Evolutionary conservation across 2,113 vertebrate genomes (phyloP).

Genomic region (Papio anubis): DNA sequence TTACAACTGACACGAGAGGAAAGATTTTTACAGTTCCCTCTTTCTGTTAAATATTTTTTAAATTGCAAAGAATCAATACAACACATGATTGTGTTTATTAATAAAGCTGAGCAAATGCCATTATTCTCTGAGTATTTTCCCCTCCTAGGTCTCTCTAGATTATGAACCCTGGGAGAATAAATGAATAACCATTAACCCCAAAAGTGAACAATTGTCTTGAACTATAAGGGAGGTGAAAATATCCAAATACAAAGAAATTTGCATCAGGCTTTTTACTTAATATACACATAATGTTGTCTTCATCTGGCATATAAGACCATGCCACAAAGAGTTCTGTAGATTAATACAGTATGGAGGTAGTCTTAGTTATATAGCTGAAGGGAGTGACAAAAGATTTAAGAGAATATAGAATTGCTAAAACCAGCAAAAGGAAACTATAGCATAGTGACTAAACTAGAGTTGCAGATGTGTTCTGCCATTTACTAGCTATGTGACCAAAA

Average conservation of each 20-base stretch:
- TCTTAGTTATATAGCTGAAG: neutral
- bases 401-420: constrained; percentile 15
- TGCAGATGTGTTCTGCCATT: neutral
- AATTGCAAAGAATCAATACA: constrained; percentile 57
- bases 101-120: constrained; percentile 21
- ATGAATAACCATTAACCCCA: neutral
- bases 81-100: constrained; percentile 27
- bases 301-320: neutral
- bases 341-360: neutral
- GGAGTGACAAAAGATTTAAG: neutral
- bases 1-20: neutral
- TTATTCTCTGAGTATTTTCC: constrained; percentile 11
- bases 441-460: neutral
- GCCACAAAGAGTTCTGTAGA: neutral
- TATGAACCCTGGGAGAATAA: neutral
- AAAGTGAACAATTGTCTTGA: neutral
- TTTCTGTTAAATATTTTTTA: constrained; percentile 59
- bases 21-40: constrained; percentile 45
- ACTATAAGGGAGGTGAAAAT: neutral
- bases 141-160: neutral
- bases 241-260: neutral
- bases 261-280: neutral
- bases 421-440: neutral
- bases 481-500: neutral
- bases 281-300: neutral